Base-by-base conservation (phyloP, 2,797 vertebrate genomes). In the Megalops cyprinoides region DNA sequence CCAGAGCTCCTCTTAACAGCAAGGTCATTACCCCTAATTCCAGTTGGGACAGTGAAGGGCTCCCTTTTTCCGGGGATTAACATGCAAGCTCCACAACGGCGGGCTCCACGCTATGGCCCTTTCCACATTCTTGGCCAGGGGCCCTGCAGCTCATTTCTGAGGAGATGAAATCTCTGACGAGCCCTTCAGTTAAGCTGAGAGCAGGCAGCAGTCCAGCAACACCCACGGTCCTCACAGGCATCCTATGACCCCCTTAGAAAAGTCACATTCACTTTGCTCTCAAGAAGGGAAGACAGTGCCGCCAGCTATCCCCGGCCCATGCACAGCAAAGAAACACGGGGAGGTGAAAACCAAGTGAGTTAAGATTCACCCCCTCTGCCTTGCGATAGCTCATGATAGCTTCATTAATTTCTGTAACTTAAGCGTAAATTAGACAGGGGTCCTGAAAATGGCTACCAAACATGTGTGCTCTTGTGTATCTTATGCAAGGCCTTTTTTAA, bases 11-110 rank as follows among this genome's bases (percentile, higher is more conserved):
- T n/a, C n/a, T n/a, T n/a, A n/a, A n/a, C n/a, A n/a, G n/a, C n/a
- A n/a, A n/a, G n/a, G n/a, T n/a, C n/a, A n/a, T n/a, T n/a, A n/a
- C n/a, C n/a, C n/a, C n/a, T n/a, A n/a, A n/a, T n/a, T n/a, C n/a
- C n/a, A n/a, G n/a, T n/a, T n/a, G 91, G 91, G 91, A 93, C 94
- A 95, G 94, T 96, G 95, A 97, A 97, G 94, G 95, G 90, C 90
- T 93, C 95, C 94, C 96, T 98, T 98, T 97, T 97, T 97, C 95
- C 92, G n/a, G 92, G 95, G 96, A 97, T 97, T 98, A 96, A 97
- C 96, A 96, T 92, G 91, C 94, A 96, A 95, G 97, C 91, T 95
- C 95, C 95, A 95, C 95, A 96, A 96, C 96, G 92, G 91, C 95
- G 96, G 96, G 92, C 91, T 95, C 93, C 95, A 93, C 91, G 94